phyloP scores from a whole-genome alignment of 2,113 vertebrate species.

The Gambusia affinis region DNA sequence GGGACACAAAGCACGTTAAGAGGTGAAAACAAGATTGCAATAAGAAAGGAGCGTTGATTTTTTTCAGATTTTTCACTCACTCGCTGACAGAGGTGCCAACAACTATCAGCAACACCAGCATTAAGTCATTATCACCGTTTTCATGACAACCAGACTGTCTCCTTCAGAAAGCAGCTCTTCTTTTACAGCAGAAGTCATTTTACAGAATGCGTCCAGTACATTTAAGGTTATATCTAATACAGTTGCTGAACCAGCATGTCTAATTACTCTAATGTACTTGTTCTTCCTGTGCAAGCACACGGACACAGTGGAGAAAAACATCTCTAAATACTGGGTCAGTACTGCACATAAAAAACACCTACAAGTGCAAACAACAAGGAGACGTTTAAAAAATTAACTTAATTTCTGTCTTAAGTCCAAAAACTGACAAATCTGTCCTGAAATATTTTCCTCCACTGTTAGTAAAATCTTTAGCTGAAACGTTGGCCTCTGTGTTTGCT shows the following conservation, averaged over 20 bases:
- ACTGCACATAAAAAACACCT: background rate
- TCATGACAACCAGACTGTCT: constrained; percentile 47
- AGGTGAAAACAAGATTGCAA: constrained; percentile 4
- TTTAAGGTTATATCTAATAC: background rate
- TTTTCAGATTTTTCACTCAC: constrained; percentile 19
- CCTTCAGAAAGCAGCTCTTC: background rate
- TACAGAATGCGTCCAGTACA: background rate
- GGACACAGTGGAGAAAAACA: background rate
- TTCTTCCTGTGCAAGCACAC: background rate
- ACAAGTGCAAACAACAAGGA: background rate
- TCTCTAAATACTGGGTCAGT: background rate
- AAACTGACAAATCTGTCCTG: background rate
- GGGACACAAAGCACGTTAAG: background rate
- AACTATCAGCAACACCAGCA: constrained; percentile 40
- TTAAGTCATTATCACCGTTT: constrained; percentile 54
- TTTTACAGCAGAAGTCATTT: background rate
- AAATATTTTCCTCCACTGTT: no score
- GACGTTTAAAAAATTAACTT: no score
- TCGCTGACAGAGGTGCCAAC: constrained; percentile 35
- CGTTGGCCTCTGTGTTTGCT: no score
- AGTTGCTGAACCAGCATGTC: background rate
- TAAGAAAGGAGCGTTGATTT: constrained; percentile 7
- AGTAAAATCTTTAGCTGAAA: background rate
- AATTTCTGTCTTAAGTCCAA: background rate
- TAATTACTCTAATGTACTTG: background rate